Evolutionary conservation across 2,797 vertebrate species (phyloP), one percentile per base, ranked within the genome.

Genomic region (Pangasius krempfi): DNA sequence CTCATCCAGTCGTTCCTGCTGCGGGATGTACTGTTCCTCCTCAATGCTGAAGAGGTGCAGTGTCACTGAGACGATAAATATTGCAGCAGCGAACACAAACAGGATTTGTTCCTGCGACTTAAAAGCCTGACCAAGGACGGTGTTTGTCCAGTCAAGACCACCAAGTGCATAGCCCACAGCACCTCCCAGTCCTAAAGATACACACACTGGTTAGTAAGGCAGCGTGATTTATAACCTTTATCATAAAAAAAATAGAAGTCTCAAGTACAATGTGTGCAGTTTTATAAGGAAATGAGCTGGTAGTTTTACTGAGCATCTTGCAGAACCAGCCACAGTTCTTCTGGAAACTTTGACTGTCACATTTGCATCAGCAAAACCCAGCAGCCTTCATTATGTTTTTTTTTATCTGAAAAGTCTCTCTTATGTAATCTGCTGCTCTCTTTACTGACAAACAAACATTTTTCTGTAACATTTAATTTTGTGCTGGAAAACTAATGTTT

Each of bases 31-130:
- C 89, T 96, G 97, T 90, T 97, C 97, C 93, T 99, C 99, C 89
- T 98, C 97, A 0, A 99, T 99, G 94, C 98, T 99, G 88, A 97
- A 95, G 73, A 99, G 97, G 88, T 99, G 98, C 76, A 99, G 95
- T 76, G 91, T 94, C 87, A 99, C 98, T 0, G 98, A 99, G 89
- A 95, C 91, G 0, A 96, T 95, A 94, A 99, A 97, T 91, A 99
- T 94, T 92, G 98, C 93, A 86, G 98, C 96, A 0, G 98, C 97
- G 1, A 99, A 99, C 95, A 99, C 94, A 94, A 99, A 99, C 78
- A 99, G 96, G 91, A 99, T 98, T 95, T 99, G 98, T 93, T 99
- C 97, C 94, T 99, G 99, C 2, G 98, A 98, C 89, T 97, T 96
- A 92, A 99, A 99, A 91, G 95, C 91, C 58, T 14, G 50, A 73